Conservation (phyloP, 2,797 vertebrate genomes). For the Notamacropus eugenii region DNA sequence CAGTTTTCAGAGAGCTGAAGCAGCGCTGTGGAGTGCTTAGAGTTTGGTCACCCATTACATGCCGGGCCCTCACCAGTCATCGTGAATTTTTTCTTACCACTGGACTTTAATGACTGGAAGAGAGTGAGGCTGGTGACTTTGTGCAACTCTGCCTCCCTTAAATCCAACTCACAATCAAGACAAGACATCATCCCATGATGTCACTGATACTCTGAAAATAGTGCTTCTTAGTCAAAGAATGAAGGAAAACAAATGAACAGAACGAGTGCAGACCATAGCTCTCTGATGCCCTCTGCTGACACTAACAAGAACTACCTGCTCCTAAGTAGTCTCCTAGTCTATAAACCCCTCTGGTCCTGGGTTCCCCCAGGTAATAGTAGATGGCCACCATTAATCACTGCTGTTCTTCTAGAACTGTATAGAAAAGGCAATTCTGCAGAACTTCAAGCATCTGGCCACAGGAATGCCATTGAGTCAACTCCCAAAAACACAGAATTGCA, state of each 20-base stretch:
- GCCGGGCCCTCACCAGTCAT: neutral
- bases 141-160: neutral
- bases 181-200: neutral
- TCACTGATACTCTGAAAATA: neutral
- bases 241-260: neutral
- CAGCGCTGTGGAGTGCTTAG: neutral
- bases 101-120: neutral
- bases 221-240: neutral
- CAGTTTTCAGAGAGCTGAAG: neutral
- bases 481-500: neutral
- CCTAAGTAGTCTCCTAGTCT: neutral
- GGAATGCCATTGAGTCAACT: neutral
- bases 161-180: neutral
- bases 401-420: neutral
- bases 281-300: neutral
- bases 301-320: neutral
- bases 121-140: neutral
- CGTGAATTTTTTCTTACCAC: neutral
- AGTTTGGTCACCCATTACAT: neutral
- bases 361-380: neutral
- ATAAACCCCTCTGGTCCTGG: neutral
- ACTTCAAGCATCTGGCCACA: neutral
- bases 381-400: neutral
- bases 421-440: neutral
- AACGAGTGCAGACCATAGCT: neutral